Conservation (phyloP, 2,888 invertebrate species). For the Chloroclystis v-ata region DNA sequence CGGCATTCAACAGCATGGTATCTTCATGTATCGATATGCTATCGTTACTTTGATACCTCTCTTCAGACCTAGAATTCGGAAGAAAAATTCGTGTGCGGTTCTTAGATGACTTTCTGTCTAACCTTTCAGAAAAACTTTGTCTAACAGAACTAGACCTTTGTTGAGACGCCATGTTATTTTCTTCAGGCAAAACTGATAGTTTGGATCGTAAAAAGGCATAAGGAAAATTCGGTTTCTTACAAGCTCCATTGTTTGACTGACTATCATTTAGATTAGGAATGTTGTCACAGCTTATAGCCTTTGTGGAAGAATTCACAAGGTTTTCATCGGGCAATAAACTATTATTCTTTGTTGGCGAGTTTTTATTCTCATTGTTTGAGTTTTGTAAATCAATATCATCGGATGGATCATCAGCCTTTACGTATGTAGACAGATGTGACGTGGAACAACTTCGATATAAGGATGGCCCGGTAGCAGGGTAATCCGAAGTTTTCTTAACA, state of each 20-base stretch:
- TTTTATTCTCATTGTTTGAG: slow-evolving; percentile 57
- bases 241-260: slow-evolving; percentile 63
- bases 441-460: slow-evolving; percentile 88
- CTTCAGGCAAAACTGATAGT: slow-evolving; percentile 86
- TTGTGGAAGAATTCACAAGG: slow-evolving; percentile 70
- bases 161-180: slow-evolving; percentile 78
- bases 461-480: slow-evolving; percentile 64
- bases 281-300: slow-evolving; percentile 85
- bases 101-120: slow-evolving; percentile 69
- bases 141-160: slow-evolving; percentile 68
- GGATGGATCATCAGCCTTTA: slow-evolving; percentile 89
- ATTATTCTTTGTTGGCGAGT: slow-evolving; percentile 55
- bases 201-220: slow-evolving; percentile 87
- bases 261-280: slow-evolving; percentile 79
- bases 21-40: slow-evolving; percentile 72
- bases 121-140: slow-evolving; percentile 75
- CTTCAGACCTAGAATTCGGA: slow-evolving; percentile 79
- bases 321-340: slow-evolving; percentile 55
- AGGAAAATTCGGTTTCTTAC: slow-evolving; percentile 83
- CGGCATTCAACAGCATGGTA: slow-evolving; percentile 60
- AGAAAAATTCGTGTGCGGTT: slow-evolving; percentile 57
- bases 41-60: slow-evolving; percentile 77
- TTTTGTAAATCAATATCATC: slow-evolving; percentile 84
- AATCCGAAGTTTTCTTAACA: slow-evolving; percentile 57
- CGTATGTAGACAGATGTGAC: slow-evolving; percentile 85